Percentiles rank a stretch among this genome's conserved stretches.
Evolutionary conservation across 2,113 vertebrate species (phyloP).

Genomic region (Chloropsis cyanopogon): DNA sequence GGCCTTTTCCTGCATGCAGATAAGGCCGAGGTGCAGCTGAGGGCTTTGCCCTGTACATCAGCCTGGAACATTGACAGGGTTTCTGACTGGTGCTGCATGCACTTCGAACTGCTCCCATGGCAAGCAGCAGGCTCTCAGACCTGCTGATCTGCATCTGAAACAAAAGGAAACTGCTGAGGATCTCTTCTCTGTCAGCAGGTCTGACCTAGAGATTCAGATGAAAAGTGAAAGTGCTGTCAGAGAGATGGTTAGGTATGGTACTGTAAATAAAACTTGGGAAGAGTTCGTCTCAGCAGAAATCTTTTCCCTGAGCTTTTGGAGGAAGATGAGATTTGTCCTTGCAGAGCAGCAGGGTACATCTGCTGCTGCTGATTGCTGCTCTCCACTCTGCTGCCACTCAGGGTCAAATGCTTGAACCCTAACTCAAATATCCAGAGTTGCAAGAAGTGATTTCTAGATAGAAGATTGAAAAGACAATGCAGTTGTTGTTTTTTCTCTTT

Average conservation of each 20-base stretch:
- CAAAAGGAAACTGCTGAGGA: not conserved
- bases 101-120: not conserved
- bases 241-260: not conserved
- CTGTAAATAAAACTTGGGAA: not conserved
- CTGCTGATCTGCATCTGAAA: not conserved
- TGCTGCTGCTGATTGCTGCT: not conserved
- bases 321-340: not conserved
- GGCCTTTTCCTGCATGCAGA: not conserved
- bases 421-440: not conserved
- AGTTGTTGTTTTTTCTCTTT: not conserved
- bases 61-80: not conserved
- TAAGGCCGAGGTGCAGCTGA: not conserved
- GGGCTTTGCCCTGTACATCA: not conserved
- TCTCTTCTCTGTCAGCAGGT: not conserved
- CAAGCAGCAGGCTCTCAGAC: not conserved
- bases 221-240: not conserved
- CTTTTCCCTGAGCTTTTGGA: not conserved
- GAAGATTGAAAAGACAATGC: not conserved
- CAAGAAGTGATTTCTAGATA: not conserved
- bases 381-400: not conserved
- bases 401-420: fast-evolving
- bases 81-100: not conserved
- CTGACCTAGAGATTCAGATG: not conserved
- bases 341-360: not conserved
- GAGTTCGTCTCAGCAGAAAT: not conserved